phyloP scores from a whole-genome alignment of 2,113 vertebrate species.

The Heteronetta atricapilla region DNA sequence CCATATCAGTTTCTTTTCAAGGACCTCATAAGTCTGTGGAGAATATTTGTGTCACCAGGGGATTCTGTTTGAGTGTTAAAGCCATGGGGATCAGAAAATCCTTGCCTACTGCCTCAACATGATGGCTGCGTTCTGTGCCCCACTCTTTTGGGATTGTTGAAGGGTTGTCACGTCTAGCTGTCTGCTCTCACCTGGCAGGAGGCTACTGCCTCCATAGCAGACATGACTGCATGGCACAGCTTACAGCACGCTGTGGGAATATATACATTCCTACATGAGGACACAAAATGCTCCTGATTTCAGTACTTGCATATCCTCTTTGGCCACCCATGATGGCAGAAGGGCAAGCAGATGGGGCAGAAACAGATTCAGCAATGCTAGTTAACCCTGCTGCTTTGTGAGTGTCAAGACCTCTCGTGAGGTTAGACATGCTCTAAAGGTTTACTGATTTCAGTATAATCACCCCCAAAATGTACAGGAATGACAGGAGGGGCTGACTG shows the following conservation, averaged over 20 bases:
- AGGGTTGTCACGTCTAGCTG: background rate
- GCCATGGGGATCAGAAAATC: background rate
- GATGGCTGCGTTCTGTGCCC: background rate
- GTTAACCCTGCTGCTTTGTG: accelerated
- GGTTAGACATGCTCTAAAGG: background rate
- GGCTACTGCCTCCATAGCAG: background rate
- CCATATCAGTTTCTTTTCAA: background rate
- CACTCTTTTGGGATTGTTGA: background rate
- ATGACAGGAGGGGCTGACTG: background rate
- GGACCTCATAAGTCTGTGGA: background rate
- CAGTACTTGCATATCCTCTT: background rate
- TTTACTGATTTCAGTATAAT: background rate
- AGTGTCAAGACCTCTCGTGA: background rate
- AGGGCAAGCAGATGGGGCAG: background rate
- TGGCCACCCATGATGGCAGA: background rate
- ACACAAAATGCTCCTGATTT: background rate
- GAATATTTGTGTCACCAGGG: background rate
- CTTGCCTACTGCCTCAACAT: background rate
- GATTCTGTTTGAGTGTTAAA: background rate
- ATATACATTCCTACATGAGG: background rate
- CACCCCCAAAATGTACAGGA: background rate
- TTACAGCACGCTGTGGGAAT: background rate
- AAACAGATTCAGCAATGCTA: background rate
- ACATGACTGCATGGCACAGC: background rate
- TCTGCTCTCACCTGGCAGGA: background rate